phyloP scores from a whole-genome alignment of 2,113 vertebrate genomes.

The Prietella phreatophila region DNA sequence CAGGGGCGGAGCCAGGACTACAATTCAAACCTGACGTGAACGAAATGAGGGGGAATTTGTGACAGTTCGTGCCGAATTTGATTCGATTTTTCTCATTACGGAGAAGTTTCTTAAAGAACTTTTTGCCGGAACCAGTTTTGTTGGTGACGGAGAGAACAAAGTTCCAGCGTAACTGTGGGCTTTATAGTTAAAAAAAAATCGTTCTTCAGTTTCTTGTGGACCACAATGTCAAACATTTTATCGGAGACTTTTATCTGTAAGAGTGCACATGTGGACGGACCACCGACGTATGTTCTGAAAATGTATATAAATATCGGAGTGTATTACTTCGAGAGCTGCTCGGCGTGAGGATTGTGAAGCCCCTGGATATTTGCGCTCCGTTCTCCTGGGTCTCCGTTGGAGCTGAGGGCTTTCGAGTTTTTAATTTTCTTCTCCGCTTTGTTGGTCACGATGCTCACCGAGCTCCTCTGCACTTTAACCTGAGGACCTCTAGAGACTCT shows the following conservation, averaged over 20 bases:
- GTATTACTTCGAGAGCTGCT: conserved; percentile 70
- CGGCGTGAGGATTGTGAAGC: conserved; percentile 65
- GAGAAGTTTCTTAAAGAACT: background rate
- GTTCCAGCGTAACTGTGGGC: background rate
- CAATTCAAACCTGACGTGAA: background rate
- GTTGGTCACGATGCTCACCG: conserved; percentile 59
- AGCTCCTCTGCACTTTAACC: conserved; percentile 65
- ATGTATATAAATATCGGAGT: too few relatives aligned
- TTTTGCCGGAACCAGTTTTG: background rate
- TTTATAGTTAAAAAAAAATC: too few relatives aligned
- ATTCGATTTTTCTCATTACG: background rate
- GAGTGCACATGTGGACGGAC: background rate
- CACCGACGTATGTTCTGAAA: background rate
- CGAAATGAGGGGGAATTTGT: too few relatives aligned
- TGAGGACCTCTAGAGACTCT: conserved; percentile 67
- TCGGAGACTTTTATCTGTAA: background rate
- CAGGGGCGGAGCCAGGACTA: background rate
- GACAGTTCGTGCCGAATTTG: too few relatives aligned
- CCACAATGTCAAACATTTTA: background rate
- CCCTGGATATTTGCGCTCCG: conserved; percentile 57
- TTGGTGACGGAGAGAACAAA: background rate
- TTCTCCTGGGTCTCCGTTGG: conserved; percentile 62
- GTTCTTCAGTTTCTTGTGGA: too few relatives aligned
- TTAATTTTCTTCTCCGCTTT: conserved; percentile 74
- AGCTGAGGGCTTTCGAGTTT: conserved; percentile 68